A percentile compares a stretch with the other conserved stretches of the same genome.
Conservation (phyloP, 2,888 invertebrate species). For the Nymphalis c-album region DNA sequence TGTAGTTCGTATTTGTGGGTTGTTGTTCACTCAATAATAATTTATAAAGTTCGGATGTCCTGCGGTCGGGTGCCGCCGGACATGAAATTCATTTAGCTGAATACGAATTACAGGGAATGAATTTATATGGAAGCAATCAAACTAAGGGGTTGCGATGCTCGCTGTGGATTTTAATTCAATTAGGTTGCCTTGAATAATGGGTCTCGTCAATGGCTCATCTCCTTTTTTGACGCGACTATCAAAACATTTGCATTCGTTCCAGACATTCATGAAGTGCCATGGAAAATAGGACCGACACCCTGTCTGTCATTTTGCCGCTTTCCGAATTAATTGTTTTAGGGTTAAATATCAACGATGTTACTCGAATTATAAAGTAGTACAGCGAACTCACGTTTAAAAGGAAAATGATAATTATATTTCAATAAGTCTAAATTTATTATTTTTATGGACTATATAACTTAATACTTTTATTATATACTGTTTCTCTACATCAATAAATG, state of each 20-base stretch:
- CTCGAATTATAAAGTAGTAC: slow-evolving; percentile 15
- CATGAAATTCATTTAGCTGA: slow-evolving; percentile 66
- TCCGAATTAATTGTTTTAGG: slow-evolving; percentile 39
- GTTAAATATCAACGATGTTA: slow-evolving; percentile 18
- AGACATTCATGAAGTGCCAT: slow-evolving; percentile 24
- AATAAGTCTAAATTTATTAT: too few species aligned
- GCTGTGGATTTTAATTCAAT: slow-evolving; percentile 66
- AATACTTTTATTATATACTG: too few species aligned
- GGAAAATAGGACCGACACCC: slow-evolving; percentile 24
- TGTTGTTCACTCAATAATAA: slow-evolving; percentile 67
- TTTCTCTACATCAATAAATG: too few species aligned
- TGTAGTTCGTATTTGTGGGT: slow-evolving; percentile 60
- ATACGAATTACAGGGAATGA: slow-evolving; percentile 62
- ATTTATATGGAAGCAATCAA: slow-evolving; percentile 73
- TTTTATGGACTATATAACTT: too few species aligned
- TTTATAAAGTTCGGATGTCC: slow-evolving; percentile 65
- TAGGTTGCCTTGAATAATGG: slow-evolving; percentile 58
- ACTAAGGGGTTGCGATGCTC: slow-evolving; percentile 61
- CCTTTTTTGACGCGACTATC: slow-evolving; percentile 52
- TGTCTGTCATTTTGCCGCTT: slow-evolving; percentile 32
- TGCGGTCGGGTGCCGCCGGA: slow-evolving; percentile 59
- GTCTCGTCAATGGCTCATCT: slow-evolving; percentile 51
- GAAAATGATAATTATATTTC: too few species aligned
- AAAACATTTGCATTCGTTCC: slow-evolving; percentile 45
- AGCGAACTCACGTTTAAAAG: neutral